These are phyloP conservation scores for Mobula birostris DNA, from an alignment of 2,113 vertebrate genomes.

Conservation along the genomic window DNA sequence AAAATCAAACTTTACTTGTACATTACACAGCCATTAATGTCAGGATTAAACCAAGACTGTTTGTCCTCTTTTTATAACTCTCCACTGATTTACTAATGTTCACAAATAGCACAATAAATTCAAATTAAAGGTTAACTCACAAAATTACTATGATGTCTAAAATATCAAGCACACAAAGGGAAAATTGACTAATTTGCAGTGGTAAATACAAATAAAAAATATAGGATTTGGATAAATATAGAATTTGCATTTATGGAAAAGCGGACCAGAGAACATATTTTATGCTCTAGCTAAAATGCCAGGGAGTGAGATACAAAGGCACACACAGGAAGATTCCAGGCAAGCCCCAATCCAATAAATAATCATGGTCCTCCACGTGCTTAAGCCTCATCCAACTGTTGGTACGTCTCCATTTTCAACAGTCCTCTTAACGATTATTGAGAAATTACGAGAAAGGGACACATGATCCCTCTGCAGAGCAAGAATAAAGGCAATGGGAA, in stretches of 20 bases:
- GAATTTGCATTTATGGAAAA: background rate
- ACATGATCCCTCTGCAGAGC: background rate
- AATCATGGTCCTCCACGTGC: background rate
- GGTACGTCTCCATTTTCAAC: background rate
- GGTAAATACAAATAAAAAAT: background rate
- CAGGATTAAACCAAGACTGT: conserved; percentile 21
- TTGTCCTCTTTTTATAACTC: conserved; percentile 4
- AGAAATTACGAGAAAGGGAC: background rate
- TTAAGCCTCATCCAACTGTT: background rate
- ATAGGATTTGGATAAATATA: background rate
- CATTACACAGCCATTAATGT: conserved; percentile 25
- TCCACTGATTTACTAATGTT: conserved; percentile 7
- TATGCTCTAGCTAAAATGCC: too few relatives aligned
- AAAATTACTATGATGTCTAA: background rate
- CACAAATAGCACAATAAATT: conserved; percentile 22
- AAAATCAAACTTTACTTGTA: conserved; percentile 35
- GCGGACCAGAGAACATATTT: background rate
- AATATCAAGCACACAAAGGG: background rate
- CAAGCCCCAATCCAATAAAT: background rate
- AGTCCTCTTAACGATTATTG: background rate
- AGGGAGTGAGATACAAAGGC: background rate
- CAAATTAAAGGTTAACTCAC: background rate
- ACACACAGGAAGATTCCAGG: background rate
- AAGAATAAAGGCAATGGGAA: background rate
- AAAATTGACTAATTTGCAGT: background rate